phyloP scores from a whole-genome alignment of 2,797 vertebrate genomes.

The Tragelaphus oryx region DNA sequence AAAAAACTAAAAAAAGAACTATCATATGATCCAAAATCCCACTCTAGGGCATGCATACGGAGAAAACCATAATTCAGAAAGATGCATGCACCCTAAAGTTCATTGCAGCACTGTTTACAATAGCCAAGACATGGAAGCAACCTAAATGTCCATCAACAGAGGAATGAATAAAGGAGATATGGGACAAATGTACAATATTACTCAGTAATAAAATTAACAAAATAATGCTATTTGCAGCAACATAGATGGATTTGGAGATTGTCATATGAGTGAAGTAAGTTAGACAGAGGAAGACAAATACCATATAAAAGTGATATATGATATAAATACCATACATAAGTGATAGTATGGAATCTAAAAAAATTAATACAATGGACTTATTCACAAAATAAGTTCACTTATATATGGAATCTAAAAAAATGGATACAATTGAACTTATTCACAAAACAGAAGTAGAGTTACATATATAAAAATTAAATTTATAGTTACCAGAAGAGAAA shows the following conservation, averaged over 20 bases:
- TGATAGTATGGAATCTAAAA: neutral
- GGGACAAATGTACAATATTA: neutral
- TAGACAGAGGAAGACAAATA: neutral
- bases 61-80: neutral
- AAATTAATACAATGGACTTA: neutral
- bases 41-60: neutral
- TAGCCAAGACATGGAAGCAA: neutral
- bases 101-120: neutral
- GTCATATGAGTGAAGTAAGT: neutral
- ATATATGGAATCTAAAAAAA: neutral
- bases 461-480: neutral
- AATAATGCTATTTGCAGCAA: neutral
- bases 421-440: neutral
- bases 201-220: neutral
- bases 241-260: neutral
- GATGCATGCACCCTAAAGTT: neutral
- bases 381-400: neutral
- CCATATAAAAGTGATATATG: neutral
- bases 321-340: neutral
- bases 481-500: neutral
- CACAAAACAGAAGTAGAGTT: neutral
- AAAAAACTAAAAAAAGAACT: neutral
- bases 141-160: neutral
- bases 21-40: neutral
- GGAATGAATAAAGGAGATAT: neutral